Evolutionary conservation across 2,888 invertebrate genomes (phyloP), one percentile per base, ranked within the genome.

Genomic region (Thumatha senex): DNA sequence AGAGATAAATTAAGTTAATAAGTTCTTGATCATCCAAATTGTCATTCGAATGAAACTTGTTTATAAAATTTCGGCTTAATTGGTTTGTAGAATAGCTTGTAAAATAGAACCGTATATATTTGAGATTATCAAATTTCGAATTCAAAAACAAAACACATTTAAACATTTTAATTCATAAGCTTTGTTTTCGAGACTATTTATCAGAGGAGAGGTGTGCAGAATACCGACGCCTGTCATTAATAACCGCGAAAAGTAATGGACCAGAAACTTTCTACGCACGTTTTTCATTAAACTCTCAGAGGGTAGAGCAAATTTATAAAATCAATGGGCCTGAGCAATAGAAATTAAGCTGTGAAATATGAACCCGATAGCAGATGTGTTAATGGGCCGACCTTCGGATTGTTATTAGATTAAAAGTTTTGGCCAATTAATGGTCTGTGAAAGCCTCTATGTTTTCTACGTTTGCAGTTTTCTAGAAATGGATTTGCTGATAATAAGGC

Each of bases 211-310:
- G 77, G 76, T 76, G 70, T 63, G 57, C 63, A 48, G 61, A 70
- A 72, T 66, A 68, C 68, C 66, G 56, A 60, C 51, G 59, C 48
- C 63, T 57, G 71, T 76, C 83, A 81, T 82, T 82, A 80, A 83
- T 84, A 82, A 80, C 79, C 66, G 57, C 60, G 57, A 64, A 63
- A 71, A 76, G 80, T 79, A 82, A 82, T 80, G 77, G 78, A 74
- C 63, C 72, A 74, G 69, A 75, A 83, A 81, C 74, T 83, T 84
- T 85, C 84, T 79, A 79, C 80, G 83, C 85, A 85, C 84, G 84
- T 84, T 83, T 85, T 84, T 84, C 84, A 85, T 85, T 84, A 83
- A 83, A 82, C 73, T 72, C 76, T 67, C 71, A 61, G 67, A 49
- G 64, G 74, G 63, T 66, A 69, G 61, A 71, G 64, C 64, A 71